Percentiles rank a stretch among this genome's conserved stretches.
phyloP scores from a whole-genome alignment of 2,888 invertebrate species.

The Amphipoea lucens region DNA sequence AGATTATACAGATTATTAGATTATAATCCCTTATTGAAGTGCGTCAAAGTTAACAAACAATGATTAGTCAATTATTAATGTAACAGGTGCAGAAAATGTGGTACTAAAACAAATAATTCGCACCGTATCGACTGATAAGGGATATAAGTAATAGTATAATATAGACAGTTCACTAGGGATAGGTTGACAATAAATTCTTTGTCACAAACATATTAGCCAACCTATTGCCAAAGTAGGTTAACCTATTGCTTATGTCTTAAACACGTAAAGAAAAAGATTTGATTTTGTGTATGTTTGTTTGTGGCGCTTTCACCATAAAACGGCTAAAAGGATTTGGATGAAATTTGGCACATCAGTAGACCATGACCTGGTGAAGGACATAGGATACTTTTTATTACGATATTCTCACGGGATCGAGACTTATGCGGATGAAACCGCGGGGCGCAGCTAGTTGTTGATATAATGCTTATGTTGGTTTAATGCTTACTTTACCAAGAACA shows the following conservation, averaged over 20 bases:
- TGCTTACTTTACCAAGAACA: background rate
- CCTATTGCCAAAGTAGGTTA: background rate
- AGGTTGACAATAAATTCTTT: background rate
- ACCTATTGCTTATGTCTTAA: background rate
- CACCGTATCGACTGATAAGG: background rate
- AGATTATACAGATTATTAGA: constrained; percentile 23
- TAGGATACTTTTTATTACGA: background rate
- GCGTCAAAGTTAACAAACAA: constrained; percentile 37
- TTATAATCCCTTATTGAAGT: background rate
- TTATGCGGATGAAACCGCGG: background rate
- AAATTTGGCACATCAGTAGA: background rate
- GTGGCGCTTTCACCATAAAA: background rate
- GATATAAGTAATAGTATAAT: background rate
- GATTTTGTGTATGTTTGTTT: background rate
- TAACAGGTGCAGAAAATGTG: constrained; percentile 9
- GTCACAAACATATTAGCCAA: background rate
- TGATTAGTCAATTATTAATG: constrained; percentile 16
- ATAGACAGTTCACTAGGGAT: background rate
- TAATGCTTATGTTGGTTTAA: background rate
- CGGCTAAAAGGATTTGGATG: background rate
- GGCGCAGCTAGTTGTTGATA: background rate
- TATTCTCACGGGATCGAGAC: background rate
- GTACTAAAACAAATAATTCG: constrained; percentile 3
- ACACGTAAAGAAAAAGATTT: background rate
- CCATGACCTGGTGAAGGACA: background rate